Conservation (phyloP, 1,140 invertebrate species). For the Rhynchophorus ferrugineus region DNA sequence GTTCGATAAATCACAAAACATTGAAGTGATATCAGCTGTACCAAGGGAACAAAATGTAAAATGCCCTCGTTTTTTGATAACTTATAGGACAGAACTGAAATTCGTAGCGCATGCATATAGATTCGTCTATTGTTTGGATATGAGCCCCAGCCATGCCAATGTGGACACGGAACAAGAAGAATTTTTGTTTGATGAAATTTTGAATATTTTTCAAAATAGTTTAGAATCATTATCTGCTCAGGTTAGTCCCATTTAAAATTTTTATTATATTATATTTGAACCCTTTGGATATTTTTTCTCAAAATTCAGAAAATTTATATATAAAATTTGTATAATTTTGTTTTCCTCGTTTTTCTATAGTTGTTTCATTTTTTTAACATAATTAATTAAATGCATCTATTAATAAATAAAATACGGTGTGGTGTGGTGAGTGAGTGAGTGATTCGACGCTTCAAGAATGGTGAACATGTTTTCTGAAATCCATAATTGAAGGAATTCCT, state of each 20-base stretch:
- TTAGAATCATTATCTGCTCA: slow-evolving; percentile 56
- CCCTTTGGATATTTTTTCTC: too few relatives aligned
- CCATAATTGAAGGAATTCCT: too few relatives aligned
- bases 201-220: slow-evolving; percentile 54
- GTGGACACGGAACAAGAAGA: slow-evolving; percentile 62
- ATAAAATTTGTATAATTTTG: neutral
- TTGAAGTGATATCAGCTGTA: slow-evolving; percentile 58
- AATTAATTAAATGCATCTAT: too few relatives aligned
- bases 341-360: neutral
- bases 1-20: slow-evolving; percentile 43
- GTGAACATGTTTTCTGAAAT: too few relatives aligned
- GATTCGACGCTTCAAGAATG: too few relatives aligned
- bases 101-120: slow-evolving; percentile 55
- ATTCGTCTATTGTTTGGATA: slow-evolving; percentile 70
- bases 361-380: neutral
- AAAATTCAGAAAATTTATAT: neutral
- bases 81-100: slow-evolving; percentile 44
- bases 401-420: too few relatives aligned
- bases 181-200: slow-evolving; percentile 64
- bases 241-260: slow-evolving; percentile 51
- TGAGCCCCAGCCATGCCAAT: slow-evolving; percentile 70
- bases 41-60: slow-evolving; percentile 52
- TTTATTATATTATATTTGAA: too few relatives aligned
- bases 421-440: too few relatives aligned
- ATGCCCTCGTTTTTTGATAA: slow-evolving; percentile 50